Evolutionary conservation across 2,888 invertebrate genomes (phyloP).

Genomic region (Caenorhabditis auriculariae): DNA sequence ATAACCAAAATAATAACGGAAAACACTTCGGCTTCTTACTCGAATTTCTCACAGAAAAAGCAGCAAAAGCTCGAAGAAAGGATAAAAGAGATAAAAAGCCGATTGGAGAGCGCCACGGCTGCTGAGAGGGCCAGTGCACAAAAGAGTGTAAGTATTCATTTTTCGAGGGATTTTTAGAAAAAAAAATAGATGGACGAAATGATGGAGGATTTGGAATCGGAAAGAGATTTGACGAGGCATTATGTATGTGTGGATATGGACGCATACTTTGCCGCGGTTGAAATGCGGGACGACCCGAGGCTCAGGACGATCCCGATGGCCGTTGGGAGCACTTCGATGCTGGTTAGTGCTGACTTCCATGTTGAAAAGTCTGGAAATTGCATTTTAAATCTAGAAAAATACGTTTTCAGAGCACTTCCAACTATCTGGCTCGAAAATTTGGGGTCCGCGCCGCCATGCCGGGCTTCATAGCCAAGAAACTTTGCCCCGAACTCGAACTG

Average conservation of each 20-base stretch:
- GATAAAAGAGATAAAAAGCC: conserved; percentile 54
- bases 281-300: conserved; percentile 67
- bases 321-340: conserved; percentile 70
- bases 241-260: conserved; percentile 68
- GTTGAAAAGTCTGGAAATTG: background rate
- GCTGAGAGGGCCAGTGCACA: conserved; percentile 27
- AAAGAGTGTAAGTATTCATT: conserved; percentile 23
- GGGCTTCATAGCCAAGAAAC: conserved; percentile 70
- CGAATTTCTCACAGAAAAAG: conserved; percentile 67
- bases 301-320: conserved; percentile 70
- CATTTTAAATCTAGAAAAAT: background rate
- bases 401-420: conserved; percentile 69
- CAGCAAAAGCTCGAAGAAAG: conserved; percentile 67
- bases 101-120: conserved; percentile 22
- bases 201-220: conserved; percentile 64
- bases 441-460: conserved; percentile 73
- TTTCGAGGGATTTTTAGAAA: background rate
- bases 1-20: conserved; percentile 62
- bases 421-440: conserved; percentile 70
- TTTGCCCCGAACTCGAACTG: conserved; percentile 70
- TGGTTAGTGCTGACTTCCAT: conserved; percentile 64
- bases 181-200: conserved; percentile 66
- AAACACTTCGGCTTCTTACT: conserved; percentile 69
- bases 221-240: conserved; percentile 65
- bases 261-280: conserved; percentile 70